Percentiles rank a stretch among this genome's conserved stretches.
Conservation (phyloP, 1,140 invertebrate species). For the Leptinotarsa defecta region DNA sequence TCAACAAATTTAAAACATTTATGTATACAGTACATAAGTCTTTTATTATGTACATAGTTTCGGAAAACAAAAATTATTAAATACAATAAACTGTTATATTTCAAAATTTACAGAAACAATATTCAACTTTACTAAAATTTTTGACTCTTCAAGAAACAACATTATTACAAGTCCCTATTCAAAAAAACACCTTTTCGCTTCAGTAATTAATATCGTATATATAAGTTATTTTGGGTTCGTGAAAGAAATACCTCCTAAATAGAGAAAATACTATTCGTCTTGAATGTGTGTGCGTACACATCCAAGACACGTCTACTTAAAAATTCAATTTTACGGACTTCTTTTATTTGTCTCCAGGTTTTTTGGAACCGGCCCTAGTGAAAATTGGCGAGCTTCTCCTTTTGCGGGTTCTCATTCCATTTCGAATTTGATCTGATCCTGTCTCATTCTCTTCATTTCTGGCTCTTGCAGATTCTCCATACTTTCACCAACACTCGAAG, state of each 20-base stretch:
- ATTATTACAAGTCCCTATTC: slow-evolving; percentile 16
- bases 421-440: slow-evolving; percentile 51
- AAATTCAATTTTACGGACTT: slow-evolving; percentile 14
- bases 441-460: slow-evolving; percentile 51
- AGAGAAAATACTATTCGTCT: slow-evolving; percentile 24
- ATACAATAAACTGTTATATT: slow-evolving; percentile 23
- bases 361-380: not conserved
- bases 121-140: slow-evolving; percentile 11
- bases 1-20: slow-evolving; percentile 27
- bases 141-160: slow-evolving; percentile 12
- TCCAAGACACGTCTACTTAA: slow-evolving; percentile 13
- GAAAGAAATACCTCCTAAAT: slow-evolving; percentile 23
- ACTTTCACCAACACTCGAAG: slow-evolving; percentile 48
- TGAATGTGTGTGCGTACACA: not conserved
- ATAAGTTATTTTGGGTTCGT: slow-evolving; percentile 11
- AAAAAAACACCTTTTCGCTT: slow-evolving; percentile 16
- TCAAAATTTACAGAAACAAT: slow-evolving; percentile 25
- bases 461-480: slow-evolving; percentile 48
- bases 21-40: slow-evolving; percentile 23
- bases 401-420: slow-evolving; percentile 44
- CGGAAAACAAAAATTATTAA: slow-evolving; percentile 27
- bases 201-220: slow-evolving; percentile 3
- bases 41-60: slow-evolving; percentile 21
- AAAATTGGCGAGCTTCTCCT: not conserved
- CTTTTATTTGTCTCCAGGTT: slow-evolving; percentile 13